A percentile compares a stretch with the other conserved stretches of the same genome.
Conservation (phyloP, 2,113 vertebrate genomes). For the Syrmaticus mikado region DNA sequence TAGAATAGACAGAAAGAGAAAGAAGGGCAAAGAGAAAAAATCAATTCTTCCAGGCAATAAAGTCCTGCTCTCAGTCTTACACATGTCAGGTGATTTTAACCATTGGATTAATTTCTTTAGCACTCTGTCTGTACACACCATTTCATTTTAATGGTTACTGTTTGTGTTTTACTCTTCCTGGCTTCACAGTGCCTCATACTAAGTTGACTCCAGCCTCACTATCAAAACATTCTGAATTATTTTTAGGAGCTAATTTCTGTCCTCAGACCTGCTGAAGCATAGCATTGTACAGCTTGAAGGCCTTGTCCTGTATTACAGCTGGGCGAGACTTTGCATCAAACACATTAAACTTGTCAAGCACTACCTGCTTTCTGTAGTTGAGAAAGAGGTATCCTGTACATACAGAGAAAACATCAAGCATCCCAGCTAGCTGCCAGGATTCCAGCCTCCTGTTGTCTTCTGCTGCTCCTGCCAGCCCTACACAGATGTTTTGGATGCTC, state of each 20-base stretch:
- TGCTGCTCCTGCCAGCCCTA: background rate
- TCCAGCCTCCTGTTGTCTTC: background rate
- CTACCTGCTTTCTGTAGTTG: background rate
- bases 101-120: background rate
- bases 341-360: background rate
- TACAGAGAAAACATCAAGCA: background rate
- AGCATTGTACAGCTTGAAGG: background rate
- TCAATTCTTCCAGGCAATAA: background rate
- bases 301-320: background rate
- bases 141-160: background rate
- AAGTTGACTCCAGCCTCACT: background rate
- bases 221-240: background rate
- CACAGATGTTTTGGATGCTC: background rate
- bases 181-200: background rate
- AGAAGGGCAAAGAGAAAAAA: background rate
- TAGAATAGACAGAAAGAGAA: background rate
- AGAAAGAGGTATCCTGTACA: background rate
- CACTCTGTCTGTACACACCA: background rate
- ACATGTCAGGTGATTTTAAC: background rate
- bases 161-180: constrained; percentile 5
- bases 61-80: background rate
- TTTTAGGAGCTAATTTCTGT: constrained; percentile 3
- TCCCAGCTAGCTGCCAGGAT: background rate
- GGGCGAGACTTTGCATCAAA: background rate
- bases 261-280: background rate